phyloP scores from a whole-genome alignment of 2,888 invertebrate genomes.

The Herminia tarsipennalis region DNA sequence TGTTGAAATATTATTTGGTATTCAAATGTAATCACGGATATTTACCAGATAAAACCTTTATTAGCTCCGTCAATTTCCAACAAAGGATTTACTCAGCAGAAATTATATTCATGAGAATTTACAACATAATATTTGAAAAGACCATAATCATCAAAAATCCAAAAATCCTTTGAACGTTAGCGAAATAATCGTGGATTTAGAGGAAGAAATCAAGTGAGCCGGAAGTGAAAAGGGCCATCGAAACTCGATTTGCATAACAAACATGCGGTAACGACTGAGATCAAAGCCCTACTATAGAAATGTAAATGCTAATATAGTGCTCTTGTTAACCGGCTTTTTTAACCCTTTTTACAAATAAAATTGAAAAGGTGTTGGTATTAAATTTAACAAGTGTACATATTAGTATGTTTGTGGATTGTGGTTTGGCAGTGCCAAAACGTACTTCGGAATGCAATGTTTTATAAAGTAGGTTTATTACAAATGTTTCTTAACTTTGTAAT shows the following conservation, averaged over 20 bases:
- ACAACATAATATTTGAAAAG: neutral
- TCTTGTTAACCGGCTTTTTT: neutral
- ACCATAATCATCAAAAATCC: slow-evolving; percentile 1
- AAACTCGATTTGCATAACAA: slow-evolving; percentile 59
- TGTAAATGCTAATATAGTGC: neutral
- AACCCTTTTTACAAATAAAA: neutral
- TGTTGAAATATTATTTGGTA: no score
- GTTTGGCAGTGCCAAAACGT: neutral
- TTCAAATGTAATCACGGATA: neutral
- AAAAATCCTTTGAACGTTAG: slow-evolving; percentile 16
- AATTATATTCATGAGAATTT: neutral
- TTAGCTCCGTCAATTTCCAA: neutral
- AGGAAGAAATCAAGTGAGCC: slow-evolving; percentile 38
- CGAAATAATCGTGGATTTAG: slow-evolving; percentile 45
- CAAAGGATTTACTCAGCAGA: neutral
- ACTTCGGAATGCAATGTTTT: neutral
- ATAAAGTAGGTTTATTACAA: neutral
- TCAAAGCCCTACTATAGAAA: slow-evolving; percentile 20
- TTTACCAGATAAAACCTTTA: neutral
- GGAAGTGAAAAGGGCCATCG: slow-evolving; percentile 48
- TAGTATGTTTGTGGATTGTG: neutral
- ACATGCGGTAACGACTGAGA: slow-evolving; percentile 48
- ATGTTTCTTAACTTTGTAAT: no score
- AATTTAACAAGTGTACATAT: neutral
- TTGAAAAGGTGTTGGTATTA: neutral